These are phyloP conservation scores for Euphonia xanthogaster DNA, from an alignment of 2,797 vertebrate genomes.

Conservation along the genomic window DNA sequence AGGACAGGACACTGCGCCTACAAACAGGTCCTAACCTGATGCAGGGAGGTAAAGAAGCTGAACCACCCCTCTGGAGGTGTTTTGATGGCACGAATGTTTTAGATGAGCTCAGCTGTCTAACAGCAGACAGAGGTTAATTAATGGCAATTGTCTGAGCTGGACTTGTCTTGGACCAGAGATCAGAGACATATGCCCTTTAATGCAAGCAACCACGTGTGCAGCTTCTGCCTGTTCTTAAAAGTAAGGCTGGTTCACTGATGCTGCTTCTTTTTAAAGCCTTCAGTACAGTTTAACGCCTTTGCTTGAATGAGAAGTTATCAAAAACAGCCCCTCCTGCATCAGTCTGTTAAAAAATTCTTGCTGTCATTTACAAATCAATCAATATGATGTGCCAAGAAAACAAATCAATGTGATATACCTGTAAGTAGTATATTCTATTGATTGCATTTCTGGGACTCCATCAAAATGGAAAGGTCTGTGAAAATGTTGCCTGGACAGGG, in stretches of 20 bases:
- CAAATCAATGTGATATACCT: background rate
- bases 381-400: background rate
- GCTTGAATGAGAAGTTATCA: background rate
- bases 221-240: background rate
- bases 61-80: background rate
- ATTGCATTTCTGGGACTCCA: background rate
- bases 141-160: background rate
- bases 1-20: background rate
- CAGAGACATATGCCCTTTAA: background rate
- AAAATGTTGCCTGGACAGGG: background rate
- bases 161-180: background rate
- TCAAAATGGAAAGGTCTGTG: background rate
- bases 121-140: conserved; percentile 11
- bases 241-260: background rate
- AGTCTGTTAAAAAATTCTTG: background rate
- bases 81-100: background rate
- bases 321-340: background rate
- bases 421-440: background rate
- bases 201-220: background rate
- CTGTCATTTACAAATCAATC: background rate
- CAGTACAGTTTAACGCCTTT: background rate
- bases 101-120: conserved; percentile 24
- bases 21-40: background rate
- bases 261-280: background rate
- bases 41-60: background rate